Evolutionary conservation across 2,888 invertebrate species (phyloP), one percentile per base, ranked within the genome.

Genomic region (Ennomos quercinarius): DNA sequence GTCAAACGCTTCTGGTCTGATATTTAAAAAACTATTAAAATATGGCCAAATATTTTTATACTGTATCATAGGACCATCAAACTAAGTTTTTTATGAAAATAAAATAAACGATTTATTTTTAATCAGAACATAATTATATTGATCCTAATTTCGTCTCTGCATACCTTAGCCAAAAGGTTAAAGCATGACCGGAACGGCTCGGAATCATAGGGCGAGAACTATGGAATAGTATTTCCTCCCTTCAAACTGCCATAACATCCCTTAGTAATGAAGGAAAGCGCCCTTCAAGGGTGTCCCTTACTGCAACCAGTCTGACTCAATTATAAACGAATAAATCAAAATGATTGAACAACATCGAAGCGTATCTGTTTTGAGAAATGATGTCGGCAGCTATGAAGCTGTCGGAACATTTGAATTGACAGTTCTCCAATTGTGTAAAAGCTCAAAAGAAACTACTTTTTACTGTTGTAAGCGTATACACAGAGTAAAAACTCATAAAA

Each of bases 301-400:
- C 66, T 72, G 71, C 70, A 69, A 74, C 68, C 60, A 80, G 82
- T 86, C 83, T 71, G 70, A 81, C 81, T 85, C 83, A 88, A 87
- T 89, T 89, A 87, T 81, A 86, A 81, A 75, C 71, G 81, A 83
- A 88, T 88, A 84, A 83, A 86, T 88, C 86, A 87, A 82, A 77
- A 81, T 80, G 76, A 83, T 79, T 70, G 70, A 82, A 71, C 76
- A 71, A 64, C 58, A 60, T 61, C 52, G 49, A 54, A 64, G 60
- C 51, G 49, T 57, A 57, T 51, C 58, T 60, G 55, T 63, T 65
- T 64, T 60, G 50, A 50, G 45, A 62, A 57, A 57, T 55, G n/a
- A 13, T 41, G 46, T 45, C 27, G 52, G 50, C 38, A 36, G 38
- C 17, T 48, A 49, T 41, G 37, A 57, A 36, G 46, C 36, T 48